Conservation (phyloP, 2,888 invertebrate species). For the Thalpophila matura region DNA sequence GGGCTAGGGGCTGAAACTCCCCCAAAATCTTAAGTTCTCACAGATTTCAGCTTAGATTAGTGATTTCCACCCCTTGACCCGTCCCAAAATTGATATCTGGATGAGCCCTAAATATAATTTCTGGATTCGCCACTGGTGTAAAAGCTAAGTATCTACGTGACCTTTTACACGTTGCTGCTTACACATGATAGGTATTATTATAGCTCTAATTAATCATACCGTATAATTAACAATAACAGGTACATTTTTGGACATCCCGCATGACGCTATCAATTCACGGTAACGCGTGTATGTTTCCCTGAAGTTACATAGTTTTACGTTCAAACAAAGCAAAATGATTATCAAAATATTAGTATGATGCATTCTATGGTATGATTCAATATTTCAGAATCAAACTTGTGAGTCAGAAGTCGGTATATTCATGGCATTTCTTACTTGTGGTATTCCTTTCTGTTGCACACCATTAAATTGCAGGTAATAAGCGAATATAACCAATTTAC, state of each 20-base stretch:
- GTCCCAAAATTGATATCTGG: too few relatives aligned
- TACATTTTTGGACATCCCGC: not conserved
- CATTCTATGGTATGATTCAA: constrained; percentile 38
- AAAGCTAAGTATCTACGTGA: too few relatives aligned
- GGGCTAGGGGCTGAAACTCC: too few relatives aligned
- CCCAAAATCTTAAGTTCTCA: too few relatives aligned
- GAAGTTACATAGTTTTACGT: constrained; percentile 31
- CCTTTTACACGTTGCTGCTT: constrained; percentile 4
- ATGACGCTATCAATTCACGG: constrained; percentile 6
- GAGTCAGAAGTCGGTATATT: constrained; percentile 15
- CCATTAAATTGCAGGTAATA: constrained; percentile 19
- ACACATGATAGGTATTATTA: not conserved
- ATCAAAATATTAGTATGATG: constrained; percentile 38
- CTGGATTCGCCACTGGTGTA: too few relatives aligned
- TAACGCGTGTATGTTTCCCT: constrained; percentile 24
- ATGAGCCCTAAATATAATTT: too few relatives aligned
- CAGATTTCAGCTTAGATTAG: too few relatives aligned
- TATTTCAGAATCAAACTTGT: constrained; percentile 20
- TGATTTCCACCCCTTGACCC: too few relatives aligned
- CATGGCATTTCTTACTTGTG: constrained; percentile 6
- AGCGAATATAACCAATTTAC: constrained; percentile 41
- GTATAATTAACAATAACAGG: not conserved
- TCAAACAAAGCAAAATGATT: constrained; percentile 33
- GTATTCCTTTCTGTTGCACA: not conserved
- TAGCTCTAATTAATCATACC: not conserved